Base-by-base conservation (phyloP, 2,888 invertebrate genomes). In the Dascillus cervinus region DNA sequence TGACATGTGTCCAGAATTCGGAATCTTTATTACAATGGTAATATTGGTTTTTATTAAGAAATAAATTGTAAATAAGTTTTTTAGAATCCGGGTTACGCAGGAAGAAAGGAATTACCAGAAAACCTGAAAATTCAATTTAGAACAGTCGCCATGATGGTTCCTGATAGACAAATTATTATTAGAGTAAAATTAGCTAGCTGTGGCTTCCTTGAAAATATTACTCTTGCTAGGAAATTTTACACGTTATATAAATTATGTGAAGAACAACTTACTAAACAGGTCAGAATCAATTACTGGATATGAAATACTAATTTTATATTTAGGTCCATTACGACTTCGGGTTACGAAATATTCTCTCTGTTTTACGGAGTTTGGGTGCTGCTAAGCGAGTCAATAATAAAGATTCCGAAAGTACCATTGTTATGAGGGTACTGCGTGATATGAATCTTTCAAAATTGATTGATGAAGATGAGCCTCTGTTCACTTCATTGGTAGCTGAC, bases 91-190 rank as follows among this genome's bases (percentile, higher is more conserved):
- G 95, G 95, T 1, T 96, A 96, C 58, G 95, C 95, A 13, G 95
- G 95, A 1, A 78, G 96, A 33, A 95, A 95, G 55, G 95, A 95
- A 60, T 64, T 96, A 26, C 96, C 96, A 0, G 96, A 96, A 67
- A 96, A 96, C 67, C 70, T 96, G 46, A 96, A 96, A 71, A 92
- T 96, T 50, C 95, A 96, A 65, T 96, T 96, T 65, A 79, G 96
- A 31, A 94, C 94, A 0, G 95, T 96, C 0, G 92, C 96, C 22
- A 96, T 96, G 96, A 95, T 96, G 95, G 95, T 96, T 9, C 95
- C 96, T 0, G 96, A 96, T 62, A 70, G 95, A 36, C 95, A 94
- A 66, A 96, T 96, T 54, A 96, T 96, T 53, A 96, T 96, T 46
- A 71, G 95, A 41, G 96, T 96, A 1, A 96, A 96, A 66, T 67